A percentile compares a stretch with the other conserved stretches of the same genome.
These are phyloP conservation scores for rat (Rattus norvegicus) DNA, from an alignment of 2,113 vertebrate genomes.

Conservation along the genomic window DNA sequence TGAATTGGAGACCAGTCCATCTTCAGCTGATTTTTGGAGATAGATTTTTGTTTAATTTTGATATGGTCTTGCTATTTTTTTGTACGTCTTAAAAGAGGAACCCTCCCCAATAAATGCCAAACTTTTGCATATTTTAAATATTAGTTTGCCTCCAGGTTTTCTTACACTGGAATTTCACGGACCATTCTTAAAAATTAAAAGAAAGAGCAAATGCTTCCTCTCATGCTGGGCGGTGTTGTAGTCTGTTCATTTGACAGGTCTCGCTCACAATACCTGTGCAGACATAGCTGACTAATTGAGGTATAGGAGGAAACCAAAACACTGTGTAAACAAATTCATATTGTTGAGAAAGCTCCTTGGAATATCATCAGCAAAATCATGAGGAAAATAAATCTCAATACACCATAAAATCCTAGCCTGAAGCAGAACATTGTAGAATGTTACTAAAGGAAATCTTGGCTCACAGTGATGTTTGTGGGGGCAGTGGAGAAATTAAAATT, in stretches of 20 bases:
- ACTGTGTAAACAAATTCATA: neutral
- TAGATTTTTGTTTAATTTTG: conserved; percentile 65
- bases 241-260: conserved; percentile 30
- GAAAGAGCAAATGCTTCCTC: neutral
- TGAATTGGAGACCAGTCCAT: conserved; percentile 75
- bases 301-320: neutral
- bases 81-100: conserved; percentile 28
- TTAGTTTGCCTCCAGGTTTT: neutral
- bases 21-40: conserved; percentile 81
- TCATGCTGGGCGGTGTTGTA: neutral
- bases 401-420: neutral
- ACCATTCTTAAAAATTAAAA: conserved; percentile 43
- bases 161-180: conserved; percentile 6
- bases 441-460: neutral
- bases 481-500: neutral
- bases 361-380: neutral
- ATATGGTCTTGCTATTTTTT: conserved; percentile 51
- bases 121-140: conserved; percentile 47
- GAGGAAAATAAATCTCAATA: conserved; percentile 25
- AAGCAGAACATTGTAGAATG: neutral
- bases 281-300: conserved; percentile 31
- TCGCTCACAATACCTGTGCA: conserved; percentile 20
- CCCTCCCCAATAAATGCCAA: neutral
- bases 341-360: neutral
- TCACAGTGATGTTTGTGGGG: neutral